These are phyloP conservation scores for Bombycilla garrulus DNA, from an alignment of 2,113 vertebrate species.

Conservation along the genomic window DNA sequence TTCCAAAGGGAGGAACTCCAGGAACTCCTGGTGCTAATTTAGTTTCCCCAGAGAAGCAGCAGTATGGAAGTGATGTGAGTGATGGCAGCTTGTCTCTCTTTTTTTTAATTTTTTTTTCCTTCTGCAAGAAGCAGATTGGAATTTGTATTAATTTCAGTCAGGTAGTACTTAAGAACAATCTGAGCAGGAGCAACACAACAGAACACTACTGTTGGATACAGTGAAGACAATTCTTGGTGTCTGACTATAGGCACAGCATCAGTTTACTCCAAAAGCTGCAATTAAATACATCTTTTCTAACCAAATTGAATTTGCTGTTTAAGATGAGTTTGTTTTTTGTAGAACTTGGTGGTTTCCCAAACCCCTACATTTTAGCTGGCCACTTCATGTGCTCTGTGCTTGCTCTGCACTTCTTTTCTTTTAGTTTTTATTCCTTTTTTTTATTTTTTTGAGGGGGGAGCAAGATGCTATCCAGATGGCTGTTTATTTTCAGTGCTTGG, in stretches of 20 bases:
- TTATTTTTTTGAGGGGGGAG: neutral
- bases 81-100: neutral
- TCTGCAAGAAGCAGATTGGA: neutral
- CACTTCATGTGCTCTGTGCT: neutral
- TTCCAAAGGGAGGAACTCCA: neutral
- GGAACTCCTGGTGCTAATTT: neutral
- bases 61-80: neutral
- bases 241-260: neutral
- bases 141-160: neutral
- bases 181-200: neutral
- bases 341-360: neutral
- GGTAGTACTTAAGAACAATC: neutral
- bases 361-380: neutral
- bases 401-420: neutral
- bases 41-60: neutral
- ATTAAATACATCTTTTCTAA: neutral
- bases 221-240: neutral
- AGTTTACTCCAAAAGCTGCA: neutral
- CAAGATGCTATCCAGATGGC: slow-evolving; percentile 8
- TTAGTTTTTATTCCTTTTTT: neutral
- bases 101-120: neutral
- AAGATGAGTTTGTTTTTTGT: neutral
- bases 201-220: neutral
- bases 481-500: slow-evolving; percentile 6
- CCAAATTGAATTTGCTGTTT: neutral